Conservation (phyloP, 1,140 invertebrate genomes). For the Drepana arcuata region DNA sequence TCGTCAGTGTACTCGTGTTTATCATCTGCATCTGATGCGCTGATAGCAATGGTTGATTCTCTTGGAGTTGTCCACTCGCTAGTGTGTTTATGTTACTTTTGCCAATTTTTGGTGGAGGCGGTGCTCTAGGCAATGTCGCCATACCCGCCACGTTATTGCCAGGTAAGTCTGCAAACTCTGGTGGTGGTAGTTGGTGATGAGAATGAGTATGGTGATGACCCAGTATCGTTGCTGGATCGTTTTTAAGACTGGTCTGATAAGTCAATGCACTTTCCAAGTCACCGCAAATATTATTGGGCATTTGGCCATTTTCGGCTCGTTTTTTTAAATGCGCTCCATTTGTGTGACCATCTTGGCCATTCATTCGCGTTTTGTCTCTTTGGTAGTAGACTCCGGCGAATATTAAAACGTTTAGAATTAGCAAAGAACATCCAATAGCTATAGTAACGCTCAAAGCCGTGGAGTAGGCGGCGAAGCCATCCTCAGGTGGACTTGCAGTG, state of each 20-base stretch:
- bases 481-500: conserved; percentile 77
- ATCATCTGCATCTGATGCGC: conserved; percentile 79
- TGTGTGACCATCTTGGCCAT: conserved; percentile 70
- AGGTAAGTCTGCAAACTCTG: conserved; percentile 83
- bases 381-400: conserved; percentile 96
- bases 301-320: conserved; percentile 85
- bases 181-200: conserved; percentile 83
- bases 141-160: conserved; percentile 76
- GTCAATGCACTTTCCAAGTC: conserved; percentile 80
- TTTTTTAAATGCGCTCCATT: conserved; percentile 77
- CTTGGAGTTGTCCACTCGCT: conserved; percentile 74
- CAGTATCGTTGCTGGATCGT: conserved; percentile 77
- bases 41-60: conserved; percentile 75
- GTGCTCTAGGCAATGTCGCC: conserved; percentile 76
- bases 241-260: conserved; percentile 76
- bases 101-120: conserved; percentile 81
- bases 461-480: conserved; percentile 89
- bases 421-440: conserved; percentile 92
- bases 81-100: conserved; percentile 75
- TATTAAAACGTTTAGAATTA: conserved; percentile 92
- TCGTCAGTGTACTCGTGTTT: conserved; percentile 77
- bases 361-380: conserved; percentile 85
- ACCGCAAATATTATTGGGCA: conserved; percentile 87
- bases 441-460: conserved; percentile 93
- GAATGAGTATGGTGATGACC: conserved; percentile 79